phyloP scores from a whole-genome alignment of 1,140 invertebrate genomes.

The Littorina saxatilis region DNA sequence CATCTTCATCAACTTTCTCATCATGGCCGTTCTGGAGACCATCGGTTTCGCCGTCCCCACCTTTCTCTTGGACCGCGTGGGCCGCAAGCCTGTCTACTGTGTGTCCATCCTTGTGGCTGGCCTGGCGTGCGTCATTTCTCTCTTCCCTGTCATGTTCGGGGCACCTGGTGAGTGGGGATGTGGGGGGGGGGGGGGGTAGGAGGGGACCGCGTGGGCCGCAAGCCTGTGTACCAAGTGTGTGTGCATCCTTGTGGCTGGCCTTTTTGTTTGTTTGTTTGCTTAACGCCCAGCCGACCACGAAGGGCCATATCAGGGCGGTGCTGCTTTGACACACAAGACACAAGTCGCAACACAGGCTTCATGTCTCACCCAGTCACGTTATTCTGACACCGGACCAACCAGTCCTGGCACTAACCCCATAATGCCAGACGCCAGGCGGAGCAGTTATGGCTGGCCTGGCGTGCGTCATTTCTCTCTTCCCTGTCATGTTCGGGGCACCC shows the following conservation, averaged over 20 bases:
- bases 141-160: slow-evolving; percentile 44
- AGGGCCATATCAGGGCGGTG: too few relatives aligned
- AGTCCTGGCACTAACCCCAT: too few relatives aligned
- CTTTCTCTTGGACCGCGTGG: slow-evolving; percentile 49
- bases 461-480: slow-evolving; percentile 44
- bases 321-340: too few relatives aligned
- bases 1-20: slow-evolving; percentile 64
- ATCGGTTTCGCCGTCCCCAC: slow-evolving; percentile 76
- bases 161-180: slow-evolving; percentile 38
- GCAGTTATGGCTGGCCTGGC: slow-evolving; percentile 41
- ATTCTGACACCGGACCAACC: too few relatives aligned
- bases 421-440: too few relatives aligned
- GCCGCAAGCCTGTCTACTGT: slow-evolving; percentile 42
- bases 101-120: slow-evolving; percentile 42
- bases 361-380: too few relatives aligned
- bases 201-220: slow-evolving; percentile 49
- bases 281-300: too few relatives aligned
- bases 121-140: slow-evolving; percentile 39
- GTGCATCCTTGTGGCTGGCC: slow-evolving; percentile 40
- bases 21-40: slow-evolving; percentile 83
- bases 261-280: too few relatives aligned
- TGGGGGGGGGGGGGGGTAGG: too few relatives aligned
- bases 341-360: too few relatives aligned
- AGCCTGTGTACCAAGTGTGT: slow-evolving; percentile 40
- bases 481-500: slow-evolving; percentile 40